Evolutionary conservation across 2,888 invertebrate genomes (phyloP).

Genomic region (Reticulitermes lucifugus): DNA sequence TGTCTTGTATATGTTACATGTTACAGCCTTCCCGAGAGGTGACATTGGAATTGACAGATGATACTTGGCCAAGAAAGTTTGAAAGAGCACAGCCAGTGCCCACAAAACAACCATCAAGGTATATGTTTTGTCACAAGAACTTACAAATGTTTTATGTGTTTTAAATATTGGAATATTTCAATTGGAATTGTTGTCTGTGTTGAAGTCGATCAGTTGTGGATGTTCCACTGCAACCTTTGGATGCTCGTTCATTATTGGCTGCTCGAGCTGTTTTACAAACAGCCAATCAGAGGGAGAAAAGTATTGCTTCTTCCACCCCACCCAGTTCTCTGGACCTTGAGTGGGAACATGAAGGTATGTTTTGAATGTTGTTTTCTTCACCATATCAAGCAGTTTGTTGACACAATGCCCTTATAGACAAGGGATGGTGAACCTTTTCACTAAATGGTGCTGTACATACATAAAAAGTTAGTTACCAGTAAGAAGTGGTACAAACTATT

Average conservation of each 20-base stretch:
- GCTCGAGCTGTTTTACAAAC: constrained; percentile 37
- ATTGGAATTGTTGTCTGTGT: not conserved
- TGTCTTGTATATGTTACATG: not conserved
- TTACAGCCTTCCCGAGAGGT: constrained; percentile 49
- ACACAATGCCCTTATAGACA: no score
- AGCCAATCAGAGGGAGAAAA: constrained; percentile 56
- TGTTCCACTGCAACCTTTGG: constrained; percentile 71
- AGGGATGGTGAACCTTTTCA: no score
- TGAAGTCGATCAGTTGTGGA: constrained; percentile 58
- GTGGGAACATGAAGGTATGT: constrained; percentile 75
- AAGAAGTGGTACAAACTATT: no score
- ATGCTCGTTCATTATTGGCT: constrained; percentile 66
- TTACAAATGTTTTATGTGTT: not conserved
- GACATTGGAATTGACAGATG: constrained; percentile 53
- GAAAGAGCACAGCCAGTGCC: not conserved
- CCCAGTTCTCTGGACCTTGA: constrained; percentile 77
- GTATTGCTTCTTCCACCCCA: constrained; percentile 68
- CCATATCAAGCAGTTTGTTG: no score
- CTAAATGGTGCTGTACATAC: no score
- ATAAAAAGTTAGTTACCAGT: no score
- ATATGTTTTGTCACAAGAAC: not conserved
- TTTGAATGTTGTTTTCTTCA: not conserved
- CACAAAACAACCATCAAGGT: constrained; percentile 8
- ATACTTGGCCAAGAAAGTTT: constrained; percentile 47
- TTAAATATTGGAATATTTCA: not conserved